Conservation (phyloP, 2,113 vertebrate genomes). For the Tragelaphus scriptus region DNA sequence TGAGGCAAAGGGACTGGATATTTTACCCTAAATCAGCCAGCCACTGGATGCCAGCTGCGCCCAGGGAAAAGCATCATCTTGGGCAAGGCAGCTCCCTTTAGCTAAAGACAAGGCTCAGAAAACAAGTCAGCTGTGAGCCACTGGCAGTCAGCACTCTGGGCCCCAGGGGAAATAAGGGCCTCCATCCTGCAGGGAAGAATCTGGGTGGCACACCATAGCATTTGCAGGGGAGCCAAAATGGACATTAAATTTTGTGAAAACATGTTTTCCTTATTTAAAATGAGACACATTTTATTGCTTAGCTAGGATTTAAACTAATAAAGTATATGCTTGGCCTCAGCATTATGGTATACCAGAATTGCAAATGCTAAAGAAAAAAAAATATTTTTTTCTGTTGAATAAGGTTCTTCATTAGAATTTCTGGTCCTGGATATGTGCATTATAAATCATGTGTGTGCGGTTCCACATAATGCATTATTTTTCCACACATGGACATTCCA, state of each 20-base stretch:
- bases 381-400: slow-evolving; percentile 10
- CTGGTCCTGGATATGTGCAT: neutral
- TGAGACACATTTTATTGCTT: slow-evolving; percentile 56
- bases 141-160: neutral
- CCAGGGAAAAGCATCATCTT: neutral
- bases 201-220: neutral
- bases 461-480: slow-evolving; percentile 13
- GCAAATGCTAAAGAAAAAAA: slow-evolving; percentile 44
- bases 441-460: slow-evolving; percentile 52
- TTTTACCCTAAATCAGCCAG: neutral
- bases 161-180: too few species aligned
- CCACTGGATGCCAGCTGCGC: neutral
- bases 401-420: slow-evolving; percentile 42
- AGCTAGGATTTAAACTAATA: slow-evolving; percentile 55
- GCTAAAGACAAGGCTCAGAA: neutral
- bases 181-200: neutral
- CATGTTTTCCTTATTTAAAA: slow-evolving; percentile 45
- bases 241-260: neutral
- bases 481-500: slow-evolving; percentile 42
- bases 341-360: slow-evolving; percentile 37
- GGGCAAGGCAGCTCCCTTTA: neutral
- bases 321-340: slow-evolving; percentile 44
- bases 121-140: neutral
- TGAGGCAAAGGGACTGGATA: neutral
- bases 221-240: neutral